Percentiles rank a stretch among this genome's conserved stretches.
phyloP scores from a whole-genome alignment of 2,888 invertebrate genomes.

The Artemia sinica region DNA sequence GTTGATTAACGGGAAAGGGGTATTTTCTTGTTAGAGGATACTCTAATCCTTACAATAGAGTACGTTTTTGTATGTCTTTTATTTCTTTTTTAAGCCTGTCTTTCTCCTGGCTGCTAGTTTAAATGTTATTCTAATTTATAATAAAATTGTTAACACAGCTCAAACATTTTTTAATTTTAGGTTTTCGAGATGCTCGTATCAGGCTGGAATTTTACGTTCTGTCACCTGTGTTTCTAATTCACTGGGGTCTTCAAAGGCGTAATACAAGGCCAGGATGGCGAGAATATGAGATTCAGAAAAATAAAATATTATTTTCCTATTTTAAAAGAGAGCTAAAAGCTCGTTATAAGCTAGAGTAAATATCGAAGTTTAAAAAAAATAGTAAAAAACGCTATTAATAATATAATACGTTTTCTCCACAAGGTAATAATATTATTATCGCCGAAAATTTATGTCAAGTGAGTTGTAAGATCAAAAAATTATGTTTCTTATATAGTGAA shows the following conservation, averaged over 20 bases:
- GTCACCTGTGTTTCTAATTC: constrained; percentile 71
- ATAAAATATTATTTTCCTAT: constrained; percentile 58
- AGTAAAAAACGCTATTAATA: no score
- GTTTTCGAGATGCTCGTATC: constrained; percentile 81
- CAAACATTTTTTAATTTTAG: constrained; percentile 36
- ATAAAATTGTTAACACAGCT: constrained; percentile 13
- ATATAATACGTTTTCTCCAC: no score
- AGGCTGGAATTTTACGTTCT: constrained; percentile 70
- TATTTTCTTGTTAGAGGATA: no score
- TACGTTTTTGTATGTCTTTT: no score
- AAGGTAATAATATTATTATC: no score
- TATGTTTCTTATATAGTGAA: no score
- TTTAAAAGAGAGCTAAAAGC: constrained; percentile 68
- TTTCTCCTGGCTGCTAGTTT: no score
- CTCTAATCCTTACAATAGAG: no score
- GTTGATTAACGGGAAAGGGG: no score
- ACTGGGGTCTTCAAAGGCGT: constrained; percentile 69
- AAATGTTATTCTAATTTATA: neutral
- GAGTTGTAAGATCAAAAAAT: no score
- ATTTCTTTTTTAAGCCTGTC: neutral
- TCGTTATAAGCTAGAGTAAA: constrained; percentile 45
- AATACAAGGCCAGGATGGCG: constrained; percentile 64
- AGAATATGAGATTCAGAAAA: constrained; percentile 65
- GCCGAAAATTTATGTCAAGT: no score
- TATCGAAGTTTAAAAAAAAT: no score